phyloP scores from a whole-genome alignment of 2,888 invertebrate species.

The Yponomeuta malinellus region DNA sequence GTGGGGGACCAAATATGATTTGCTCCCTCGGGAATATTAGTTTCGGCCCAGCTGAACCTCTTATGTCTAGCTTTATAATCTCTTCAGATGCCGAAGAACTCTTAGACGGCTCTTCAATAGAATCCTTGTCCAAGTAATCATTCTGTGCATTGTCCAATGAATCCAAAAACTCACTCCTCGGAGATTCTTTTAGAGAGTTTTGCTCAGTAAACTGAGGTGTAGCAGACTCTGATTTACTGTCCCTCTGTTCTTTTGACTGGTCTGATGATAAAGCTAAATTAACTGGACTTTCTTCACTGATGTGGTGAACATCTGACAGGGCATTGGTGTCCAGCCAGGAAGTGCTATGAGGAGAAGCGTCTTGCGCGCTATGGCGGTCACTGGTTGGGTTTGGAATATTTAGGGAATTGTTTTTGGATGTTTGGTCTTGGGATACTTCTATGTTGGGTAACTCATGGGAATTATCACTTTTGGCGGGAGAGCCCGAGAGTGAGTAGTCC shows the following conservation, averaged over 20 bases:
- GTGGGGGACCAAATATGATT: slow-evolving; percentile 66
- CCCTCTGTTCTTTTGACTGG: slow-evolving; percentile 42
- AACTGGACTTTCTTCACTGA: slow-evolving; percentile 64
- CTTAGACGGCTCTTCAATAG: neutral
- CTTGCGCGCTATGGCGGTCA: slow-evolving; percentile 42
- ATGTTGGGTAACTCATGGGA: slow-evolving; percentile 35
- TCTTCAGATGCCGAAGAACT: slow-evolving; percentile 56
- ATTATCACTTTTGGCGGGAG: slow-evolving; percentile 28
- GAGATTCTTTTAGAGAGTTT: slow-evolving; percentile 36
- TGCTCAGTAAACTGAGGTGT: slow-evolving; percentile 21
- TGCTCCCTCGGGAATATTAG: slow-evolving; percentile 50
- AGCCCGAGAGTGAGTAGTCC: slow-evolving; percentile 49
- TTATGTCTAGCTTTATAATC: slow-evolving; percentile 66
- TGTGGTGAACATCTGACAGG: slow-evolving; percentile 44
- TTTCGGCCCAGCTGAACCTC: slow-evolving; percentile 59
- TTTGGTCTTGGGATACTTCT: slow-evolving; percentile 35
- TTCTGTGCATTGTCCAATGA: slow-evolving; percentile 41
- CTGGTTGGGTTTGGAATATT: slow-evolving; percentile 41
- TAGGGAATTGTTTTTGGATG: slow-evolving; percentile 35
- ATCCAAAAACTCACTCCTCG: slow-evolving; percentile 52
- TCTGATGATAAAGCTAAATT: slow-evolving; percentile 54
- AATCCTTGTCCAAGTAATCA: neutral
- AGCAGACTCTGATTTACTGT: slow-evolving; percentile 30
- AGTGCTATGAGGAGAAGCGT: slow-evolving; percentile 44
- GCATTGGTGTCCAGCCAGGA: slow-evolving; percentile 56